Evolutionary conservation across 2,113 vertebrate genomes (phyloP).

Genomic region (Todiramphus saurophagus): DNA sequence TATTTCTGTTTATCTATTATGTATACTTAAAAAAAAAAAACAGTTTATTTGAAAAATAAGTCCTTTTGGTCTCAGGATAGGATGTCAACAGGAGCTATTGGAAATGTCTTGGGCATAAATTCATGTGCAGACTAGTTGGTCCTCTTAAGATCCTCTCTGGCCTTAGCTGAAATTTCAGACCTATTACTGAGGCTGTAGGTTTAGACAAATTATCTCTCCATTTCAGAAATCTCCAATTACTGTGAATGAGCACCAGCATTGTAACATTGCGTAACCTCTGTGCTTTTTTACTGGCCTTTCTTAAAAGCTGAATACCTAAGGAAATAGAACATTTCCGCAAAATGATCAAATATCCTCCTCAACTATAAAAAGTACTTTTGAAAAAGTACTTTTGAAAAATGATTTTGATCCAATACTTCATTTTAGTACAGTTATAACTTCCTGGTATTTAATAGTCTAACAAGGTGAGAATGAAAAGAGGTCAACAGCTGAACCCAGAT

Average conservation of each 20-base stretch:
- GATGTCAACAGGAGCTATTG: background rate
- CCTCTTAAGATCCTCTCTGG: background rate
- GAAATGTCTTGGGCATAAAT: background rate
- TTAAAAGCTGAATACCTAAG: conserved; percentile 35
- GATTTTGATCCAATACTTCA: conserved; percentile 41
- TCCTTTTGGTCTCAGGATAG: background rate
- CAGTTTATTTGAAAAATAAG: background rate
- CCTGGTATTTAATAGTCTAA: conserved; percentile 50
- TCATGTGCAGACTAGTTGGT: background rate
- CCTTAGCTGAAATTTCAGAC: background rate
- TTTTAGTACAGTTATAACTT: conserved; percentile 35
- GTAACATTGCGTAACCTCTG: conserved; percentile 9
- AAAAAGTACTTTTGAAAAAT: background rate
- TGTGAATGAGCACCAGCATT: background rate
- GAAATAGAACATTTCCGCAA: conserved; percentile 31
- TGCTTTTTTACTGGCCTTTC: conserved; percentile 3
- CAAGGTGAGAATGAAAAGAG: conserved; percentile 35
- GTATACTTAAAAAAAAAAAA: background rate
- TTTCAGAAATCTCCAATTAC: conserved; percentile 49
- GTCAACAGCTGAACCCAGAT: conserved; percentile 37
- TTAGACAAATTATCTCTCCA: conserved; percentile 19
- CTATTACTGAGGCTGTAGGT: background rate
- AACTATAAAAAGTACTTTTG: background rate
- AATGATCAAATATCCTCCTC: conserved; percentile 41
- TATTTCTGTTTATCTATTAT: background rate